Base-by-base conservation (phyloP, 2,888 invertebrate genomes). In the Drosophila fulvimacula region DNA sequence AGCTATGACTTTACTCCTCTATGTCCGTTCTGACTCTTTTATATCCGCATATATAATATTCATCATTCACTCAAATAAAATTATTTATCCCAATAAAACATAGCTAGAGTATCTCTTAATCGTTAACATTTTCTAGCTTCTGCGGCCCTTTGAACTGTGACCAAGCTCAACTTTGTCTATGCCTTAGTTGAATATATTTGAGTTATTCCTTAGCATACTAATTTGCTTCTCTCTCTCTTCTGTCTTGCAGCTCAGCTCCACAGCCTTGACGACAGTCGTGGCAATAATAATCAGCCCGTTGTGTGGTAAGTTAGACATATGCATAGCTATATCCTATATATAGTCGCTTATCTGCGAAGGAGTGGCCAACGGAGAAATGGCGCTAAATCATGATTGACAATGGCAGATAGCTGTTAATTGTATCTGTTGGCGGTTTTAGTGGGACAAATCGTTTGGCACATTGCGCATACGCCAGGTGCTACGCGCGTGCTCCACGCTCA, bases 381-480 rank as follows among this genome's bases (percentile, higher is more conserved):
- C 51, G 46, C 53, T 62, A 69, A 65, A 76, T 69, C 64, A 62
- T 69, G 76, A 78, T 69, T 73, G 78, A 61, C 58, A 59, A 19
- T 39, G 15, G 19, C 58, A 69, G 77, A 72, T 73, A 71, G 49
- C 66, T 62, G 56, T 76, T 74, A 78, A 78, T 73, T 77, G 60
- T 69, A 58, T 63, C 73, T 57, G 55, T 60, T 55, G 62, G 68
- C 46, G 68, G 62, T 58, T 48, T 66, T 55, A 48, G 46, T 34
- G 2, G 32, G 58, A 66, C 78, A 78, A 78, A 78, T 79, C 60
- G 76, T 51, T 68, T 55, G 63, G 30, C 63, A 65, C 55, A 69
- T 75, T 58, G 68, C 70, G 67, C 67, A 75, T 77, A 72, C 77
- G 78, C 71, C 81, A 70, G 69, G 77, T 82, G 68, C 55, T 38